A percentile compares a stretch with the other conserved stretches of the same genome.
Conservation (phyloP, 2,888 invertebrate species). For the Isotomurus palustris region DNA sequence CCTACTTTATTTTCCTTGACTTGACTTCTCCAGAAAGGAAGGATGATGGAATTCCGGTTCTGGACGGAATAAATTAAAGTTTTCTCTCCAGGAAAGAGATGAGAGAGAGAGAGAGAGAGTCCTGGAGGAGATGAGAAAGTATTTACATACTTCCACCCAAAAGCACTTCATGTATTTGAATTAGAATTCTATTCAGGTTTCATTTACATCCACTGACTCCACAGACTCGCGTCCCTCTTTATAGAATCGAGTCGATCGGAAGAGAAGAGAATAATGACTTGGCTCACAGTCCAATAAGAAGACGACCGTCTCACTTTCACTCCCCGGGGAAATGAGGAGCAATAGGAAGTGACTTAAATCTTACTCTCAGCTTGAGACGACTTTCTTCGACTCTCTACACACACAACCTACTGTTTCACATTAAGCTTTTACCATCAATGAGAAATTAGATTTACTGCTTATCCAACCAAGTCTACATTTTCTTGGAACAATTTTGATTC, state of each 20-base stretch:
- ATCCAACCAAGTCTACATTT: no score
- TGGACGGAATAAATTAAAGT: slow-evolving; percentile 14
- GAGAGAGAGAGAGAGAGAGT: slow-evolving; percentile 11
- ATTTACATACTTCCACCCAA: slow-evolving; percentile 9
- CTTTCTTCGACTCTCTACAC: no score
- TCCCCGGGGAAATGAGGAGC: slow-evolving; percentile 10
- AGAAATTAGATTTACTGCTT: no score
- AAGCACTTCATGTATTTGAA: slow-evolving; percentile 11
- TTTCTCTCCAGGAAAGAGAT: slow-evolving; percentile 3
- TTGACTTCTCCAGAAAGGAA: slow-evolving; percentile 7
- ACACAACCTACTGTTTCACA: no score
- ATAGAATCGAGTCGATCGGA: no score
- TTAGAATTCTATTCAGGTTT: slow-evolving; percentile 15
- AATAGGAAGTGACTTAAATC: no score
- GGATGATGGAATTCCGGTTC: slow-evolving; percentile 15
- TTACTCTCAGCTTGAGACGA: no score
- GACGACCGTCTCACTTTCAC: background rate
- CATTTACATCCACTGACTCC: no score
- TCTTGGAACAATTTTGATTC: no score
- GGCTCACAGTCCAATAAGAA: background rate
- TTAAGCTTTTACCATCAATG: no score
- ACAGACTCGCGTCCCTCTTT: no score
- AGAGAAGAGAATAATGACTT: slow-evolving; percentile 11
- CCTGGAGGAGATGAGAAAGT: slow-evolving; percentile 13
- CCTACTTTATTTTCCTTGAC: slow-evolving; percentile 12